phyloP scores from a whole-genome alignment of 2,113 vertebrate species.

The Hyperopisus bebe region DNA sequence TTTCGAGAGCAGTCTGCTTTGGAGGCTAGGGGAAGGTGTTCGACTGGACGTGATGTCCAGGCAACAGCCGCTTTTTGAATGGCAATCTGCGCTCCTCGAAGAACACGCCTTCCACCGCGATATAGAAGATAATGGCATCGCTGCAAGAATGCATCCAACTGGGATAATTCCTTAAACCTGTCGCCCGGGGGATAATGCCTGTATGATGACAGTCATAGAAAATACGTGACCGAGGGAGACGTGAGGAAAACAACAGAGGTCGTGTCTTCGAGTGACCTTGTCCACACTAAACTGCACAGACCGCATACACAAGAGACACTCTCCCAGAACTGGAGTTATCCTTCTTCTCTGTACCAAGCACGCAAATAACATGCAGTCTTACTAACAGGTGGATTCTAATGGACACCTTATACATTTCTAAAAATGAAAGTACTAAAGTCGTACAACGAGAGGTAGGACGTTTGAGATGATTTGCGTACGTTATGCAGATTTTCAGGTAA shows the following conservation, averaged over 20 bases:
- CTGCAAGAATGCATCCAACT: neutral
- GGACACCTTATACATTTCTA: conserved; percentile 37
- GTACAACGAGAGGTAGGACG: conserved; percentile 33
- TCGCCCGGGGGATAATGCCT: neutral
- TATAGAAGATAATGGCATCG: conserved; percentile 23
- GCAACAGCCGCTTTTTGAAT: conserved; percentile 29
- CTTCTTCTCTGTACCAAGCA: conserved; percentile 19
- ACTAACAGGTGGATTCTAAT: conserved; percentile 2
- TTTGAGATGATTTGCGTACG: conserved; percentile 17
- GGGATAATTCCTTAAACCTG: conserved; percentile 8
- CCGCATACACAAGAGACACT: neutral
- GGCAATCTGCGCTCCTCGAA: conserved; percentile 1
- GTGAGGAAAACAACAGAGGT: conserved; percentile 29
- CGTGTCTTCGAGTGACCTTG: conserved; percentile 27
- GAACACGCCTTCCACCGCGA: conserved; percentile 8
- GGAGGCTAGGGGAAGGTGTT: neutral
- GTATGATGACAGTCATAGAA: conserved; percentile 15
- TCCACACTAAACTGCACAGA: conserved; percentile 20
- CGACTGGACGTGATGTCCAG: neutral
- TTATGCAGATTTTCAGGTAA: conserved; percentile 8
- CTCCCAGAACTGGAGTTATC: conserved; percentile 27
- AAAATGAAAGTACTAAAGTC: conserved; percentile 42
- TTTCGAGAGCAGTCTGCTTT: neutral
- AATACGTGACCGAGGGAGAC: conserved; percentile 17
- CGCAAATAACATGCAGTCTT: conserved; percentile 32